Evolutionary conservation across 1,140 invertebrate species (phyloP).

Genomic region (Venturia canescens): DNA sequence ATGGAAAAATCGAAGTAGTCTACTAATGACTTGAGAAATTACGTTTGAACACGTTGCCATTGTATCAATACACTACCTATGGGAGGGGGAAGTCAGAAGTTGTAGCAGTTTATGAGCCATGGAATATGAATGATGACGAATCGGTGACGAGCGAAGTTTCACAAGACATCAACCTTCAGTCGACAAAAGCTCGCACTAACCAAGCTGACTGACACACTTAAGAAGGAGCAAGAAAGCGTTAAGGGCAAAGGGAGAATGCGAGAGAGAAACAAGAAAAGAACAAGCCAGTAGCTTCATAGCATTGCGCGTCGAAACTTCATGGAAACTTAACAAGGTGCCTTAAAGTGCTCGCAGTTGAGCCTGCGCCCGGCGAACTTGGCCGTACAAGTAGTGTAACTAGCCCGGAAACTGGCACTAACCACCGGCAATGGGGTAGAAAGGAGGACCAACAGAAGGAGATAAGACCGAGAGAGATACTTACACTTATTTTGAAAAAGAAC

Average conservation of each 20-base stretch:
- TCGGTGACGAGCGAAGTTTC: slow-evolving; percentile 29
- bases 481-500: slow-evolving; percentile 40
- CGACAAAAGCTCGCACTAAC: slow-evolving; percentile 19
- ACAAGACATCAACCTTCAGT: slow-evolving; percentile 30
- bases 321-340: slow-evolving; percentile 34
- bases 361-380: slow-evolving; percentile 9
- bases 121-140: neutral
- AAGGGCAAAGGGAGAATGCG: neutral
- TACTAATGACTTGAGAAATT: no score
- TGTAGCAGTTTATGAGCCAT: neutral
- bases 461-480: neutral
- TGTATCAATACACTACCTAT: no score
- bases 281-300: slow-evolving; percentile 6
- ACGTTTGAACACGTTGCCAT: no score
- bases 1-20: no score
- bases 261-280: neutral
- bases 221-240: neutral
- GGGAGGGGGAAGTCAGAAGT: no score
- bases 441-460: neutral
- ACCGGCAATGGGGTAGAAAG: neutral
- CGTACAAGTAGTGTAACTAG: slow-evolving; percentile 10
- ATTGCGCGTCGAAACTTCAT: slow-evolving; percentile 10
- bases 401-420: slow-evolving; percentile 22
- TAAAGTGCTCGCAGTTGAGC: slow-evolving; percentile 12
- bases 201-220: slow-evolving; percentile 15